Base-by-base conservation (phyloP, 1,140 invertebrate genomes). In the Drosophila oshimai region DNA sequence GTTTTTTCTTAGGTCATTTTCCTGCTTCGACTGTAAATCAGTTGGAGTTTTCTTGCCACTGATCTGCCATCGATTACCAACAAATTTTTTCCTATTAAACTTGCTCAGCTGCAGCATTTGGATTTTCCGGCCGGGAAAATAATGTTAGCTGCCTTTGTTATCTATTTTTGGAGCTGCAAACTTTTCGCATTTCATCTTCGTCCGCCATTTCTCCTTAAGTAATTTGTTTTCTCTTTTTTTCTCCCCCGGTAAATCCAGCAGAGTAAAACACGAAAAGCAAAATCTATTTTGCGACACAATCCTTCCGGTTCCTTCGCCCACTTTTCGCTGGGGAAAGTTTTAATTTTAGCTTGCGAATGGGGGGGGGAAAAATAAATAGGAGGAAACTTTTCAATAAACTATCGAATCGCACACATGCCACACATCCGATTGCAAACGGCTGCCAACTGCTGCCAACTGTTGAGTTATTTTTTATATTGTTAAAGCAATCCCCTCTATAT, bases 381-480 rank as follows among this genome's bases (percentile, higher is more conserved):
- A 15, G 58, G 44, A 68, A 78, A 78, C 50, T 70, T 79, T 80
- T 80, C 75, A 79, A 79, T 79, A 79, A 45, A 79, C 70, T 80
- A 80, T 78, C 47, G 29, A 46, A 28, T 60, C 9, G 57, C 58
- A 47, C 57, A 47, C 47, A 41, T 67, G 53, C 61, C 72, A 62
- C 44, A 33, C 57, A 57, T 58, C 55, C 45, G 55, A 44, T 68
- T 74, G 61, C 58, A 36, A 61, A 42, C 57, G 74, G 74, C 54
- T 78, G 61, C 58, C 53, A 61, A 42, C 57, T 74, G 74, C 54
- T 78, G 61, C 53, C 74, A 78, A 78, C 75, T 79, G 75, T 79
- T 79, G 61, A 79, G 70, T 74, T 79, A 74, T 78, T 78, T 78
- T 61, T 62, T 78, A 67, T 78, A 62, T 80, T 80, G 76, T 70